Conservation (phyloP, 2,797 vertebrate genomes). For the Antrozous pallidus region DNA sequence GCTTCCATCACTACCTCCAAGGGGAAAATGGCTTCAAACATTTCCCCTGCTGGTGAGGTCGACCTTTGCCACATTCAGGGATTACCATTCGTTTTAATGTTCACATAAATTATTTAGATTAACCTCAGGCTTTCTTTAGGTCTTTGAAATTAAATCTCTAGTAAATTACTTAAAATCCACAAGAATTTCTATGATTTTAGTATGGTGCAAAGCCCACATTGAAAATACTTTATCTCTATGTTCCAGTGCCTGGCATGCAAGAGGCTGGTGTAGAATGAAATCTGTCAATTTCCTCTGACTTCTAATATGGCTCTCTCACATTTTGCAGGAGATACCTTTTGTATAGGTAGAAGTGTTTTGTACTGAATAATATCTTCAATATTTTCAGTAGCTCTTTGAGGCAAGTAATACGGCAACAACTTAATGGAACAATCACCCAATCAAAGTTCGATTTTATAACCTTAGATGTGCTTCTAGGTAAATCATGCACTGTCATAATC, state of each 20-base stretch:
- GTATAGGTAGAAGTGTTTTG: not conserved
- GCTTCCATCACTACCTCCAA: not conserved
- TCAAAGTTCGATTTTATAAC: not conserved
- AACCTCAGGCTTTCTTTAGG: not conserved
- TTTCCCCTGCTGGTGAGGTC: not conserved
- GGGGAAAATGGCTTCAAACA: not conserved
- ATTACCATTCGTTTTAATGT: not conserved
- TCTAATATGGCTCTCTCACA: not conserved
- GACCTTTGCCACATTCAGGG: not conserved
- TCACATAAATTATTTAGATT: not conserved
- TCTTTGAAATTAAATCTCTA: slow-evolving; percentile 32
- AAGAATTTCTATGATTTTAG: not conserved
- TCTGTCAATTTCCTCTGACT: not conserved
- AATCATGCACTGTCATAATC: too few relatives aligned
- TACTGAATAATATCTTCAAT: not conserved
- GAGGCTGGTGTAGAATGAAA: not conserved
- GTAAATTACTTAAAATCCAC: not conserved
- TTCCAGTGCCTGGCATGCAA: not conserved
- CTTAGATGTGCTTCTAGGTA: not conserved
- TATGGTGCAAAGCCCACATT: not conserved
- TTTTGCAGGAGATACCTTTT: not conserved
- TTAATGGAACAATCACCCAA: not conserved
- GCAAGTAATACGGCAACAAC: not conserved
- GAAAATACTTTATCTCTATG: not conserved
- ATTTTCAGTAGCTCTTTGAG: not conserved